Evolutionary conservation across 2,797 vertebrate species (phyloP).

Genomic region (Scleropages formosus): DNA sequence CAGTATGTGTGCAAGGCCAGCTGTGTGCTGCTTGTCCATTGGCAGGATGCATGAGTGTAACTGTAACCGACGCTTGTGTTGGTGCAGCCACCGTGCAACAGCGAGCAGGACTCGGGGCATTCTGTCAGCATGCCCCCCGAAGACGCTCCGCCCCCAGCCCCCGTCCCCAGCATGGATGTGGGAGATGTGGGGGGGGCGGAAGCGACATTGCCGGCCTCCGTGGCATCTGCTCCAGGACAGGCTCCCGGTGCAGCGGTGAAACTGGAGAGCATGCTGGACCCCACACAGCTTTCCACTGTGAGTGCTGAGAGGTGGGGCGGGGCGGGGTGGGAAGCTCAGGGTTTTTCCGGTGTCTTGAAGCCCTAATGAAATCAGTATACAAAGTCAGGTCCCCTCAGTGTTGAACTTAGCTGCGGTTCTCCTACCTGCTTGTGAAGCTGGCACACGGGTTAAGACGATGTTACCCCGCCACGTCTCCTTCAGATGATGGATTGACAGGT

Average conservation of each 20-base stretch:
- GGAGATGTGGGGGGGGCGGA: constrained; percentile 58
- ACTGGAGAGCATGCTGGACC: constrained; percentile 86
- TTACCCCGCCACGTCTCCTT: too few relatives aligned
- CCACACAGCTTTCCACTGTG: constrained; percentile 97
- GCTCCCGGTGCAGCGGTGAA: constrained; percentile 70
- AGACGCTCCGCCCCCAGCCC: constrained; percentile 54
- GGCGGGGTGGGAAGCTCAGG: constrained; percentile 62
- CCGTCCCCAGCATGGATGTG: constrained; percentile 41
- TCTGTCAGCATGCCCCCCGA: constrained; percentile 58
- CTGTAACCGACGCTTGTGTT: constrained; percentile 66
- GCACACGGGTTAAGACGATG: too few relatives aligned
- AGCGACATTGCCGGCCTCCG: constrained; percentile 57
- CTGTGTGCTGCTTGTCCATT: background rate
- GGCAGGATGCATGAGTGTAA: constrained; percentile 56
- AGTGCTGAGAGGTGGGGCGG: constrained; percentile 87
- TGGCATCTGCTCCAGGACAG: constrained; percentile 59
- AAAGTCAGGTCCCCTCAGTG: constrained; percentile 60
- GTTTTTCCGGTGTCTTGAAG: constrained; percentile 58
- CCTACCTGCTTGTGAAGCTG: too few relatives aligned
- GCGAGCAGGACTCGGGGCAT: constrained; percentile 64
- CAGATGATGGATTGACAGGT: background rate
- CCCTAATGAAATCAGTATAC: constrained; percentile 73
- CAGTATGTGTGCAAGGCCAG: constrained; percentile 30
- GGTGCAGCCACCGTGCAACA: constrained; percentile 76
- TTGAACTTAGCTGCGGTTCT: constrained; percentile 38